Base-by-base conservation (phyloP, 2,797 vertebrate species). In the Liparis tanakae region DNA sequence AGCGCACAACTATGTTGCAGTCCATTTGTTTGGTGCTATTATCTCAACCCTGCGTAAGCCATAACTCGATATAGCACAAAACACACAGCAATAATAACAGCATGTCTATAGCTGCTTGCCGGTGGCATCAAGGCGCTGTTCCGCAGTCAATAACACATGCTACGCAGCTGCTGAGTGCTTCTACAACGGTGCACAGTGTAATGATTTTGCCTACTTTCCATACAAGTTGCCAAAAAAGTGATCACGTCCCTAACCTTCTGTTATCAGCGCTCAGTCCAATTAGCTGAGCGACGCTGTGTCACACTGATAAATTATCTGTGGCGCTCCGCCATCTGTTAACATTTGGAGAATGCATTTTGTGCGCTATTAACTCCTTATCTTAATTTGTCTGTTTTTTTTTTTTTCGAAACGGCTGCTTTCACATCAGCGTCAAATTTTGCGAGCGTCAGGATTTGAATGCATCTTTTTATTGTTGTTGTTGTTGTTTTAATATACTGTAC, bases 261-360 rank as follows among this genome's bases (percentile, higher is more conserved):
- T 85, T 90, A 86, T 85, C 81, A 70, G 74, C 17, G 7, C 43
- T 1, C 41, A 71, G 76, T 78, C 85, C 77, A 86, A 89, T 89
- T 88, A 90, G 75, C 75, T 36, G 79, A 81, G 56, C 10, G 18
- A 63, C 83, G 70, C 81, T 78, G 84, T 75, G 77, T 82, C 72
- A 73, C 10, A 50, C 71, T 83, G 86, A 87, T 82, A 84, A 88
- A 76, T 74, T 77, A 70, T 36, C 57, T 36, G 60, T 51, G 51
- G 18, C 50, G 18, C 50, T 15, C 58, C 65, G 57, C 68, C 69
- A 76, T 81, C 81, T 86, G 71, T 74, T 64, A 80, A 70, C 67
- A 57, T 70, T 72, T 58, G 56, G 57, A 48, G 36, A 80, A 59
- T 20, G 39, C 41, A 70, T 70, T 71, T 63, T 48, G 44, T 67